A percentile compares a stretch with the other conserved stretches of the same genome.
Conservation (phyloP, 53 echinoderm and acorn worm genomes). For the Temnopleurus reevesii region DNA sequence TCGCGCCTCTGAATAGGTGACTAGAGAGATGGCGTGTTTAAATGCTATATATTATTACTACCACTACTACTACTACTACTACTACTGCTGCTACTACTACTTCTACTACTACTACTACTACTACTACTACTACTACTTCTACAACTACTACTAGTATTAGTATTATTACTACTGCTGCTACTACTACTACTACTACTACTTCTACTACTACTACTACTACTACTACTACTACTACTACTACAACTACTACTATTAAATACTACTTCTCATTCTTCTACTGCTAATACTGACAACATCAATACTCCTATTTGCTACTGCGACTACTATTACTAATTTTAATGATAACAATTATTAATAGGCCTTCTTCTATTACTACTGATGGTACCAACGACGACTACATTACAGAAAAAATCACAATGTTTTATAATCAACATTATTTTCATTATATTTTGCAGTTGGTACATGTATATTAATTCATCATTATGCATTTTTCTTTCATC, state of each 20-base stretch:
- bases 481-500: no score
- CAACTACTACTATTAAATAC: not conserved
- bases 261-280: not conserved
- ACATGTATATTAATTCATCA: no score
- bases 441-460: no score
- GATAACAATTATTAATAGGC: not conserved
- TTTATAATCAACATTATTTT: no score
- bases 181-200: not conserved
- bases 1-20: no score
- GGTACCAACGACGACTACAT: not conserved
- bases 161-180: not conserved
- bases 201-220: not conserved
- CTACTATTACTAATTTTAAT: not conserved
- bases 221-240: not conserved
- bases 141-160: not conserved
- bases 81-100: not conserved
- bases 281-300: not conserved
- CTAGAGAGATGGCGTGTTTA: no score
- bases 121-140: not conserved
- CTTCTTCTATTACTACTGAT: not conserved
- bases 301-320: not conserved
- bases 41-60: no score
- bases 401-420: no score
- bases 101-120: not conserved
- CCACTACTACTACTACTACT: not conserved